Conservation (phyloP, 2,888 invertebrate species). For the Acronicta psi region DNA sequence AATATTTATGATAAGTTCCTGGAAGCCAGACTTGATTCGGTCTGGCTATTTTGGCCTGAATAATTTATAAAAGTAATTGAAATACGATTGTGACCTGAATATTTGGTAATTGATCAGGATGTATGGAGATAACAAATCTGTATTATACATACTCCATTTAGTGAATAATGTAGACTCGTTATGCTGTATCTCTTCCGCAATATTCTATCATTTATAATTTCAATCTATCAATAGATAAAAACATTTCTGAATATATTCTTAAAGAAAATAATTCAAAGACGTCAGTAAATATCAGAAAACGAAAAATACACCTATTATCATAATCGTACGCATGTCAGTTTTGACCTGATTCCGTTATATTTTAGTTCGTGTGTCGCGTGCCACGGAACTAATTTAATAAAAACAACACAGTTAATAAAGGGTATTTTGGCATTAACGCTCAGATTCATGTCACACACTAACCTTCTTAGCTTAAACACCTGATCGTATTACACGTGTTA, state of each 20-base stretch:
- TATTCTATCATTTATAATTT: too few relatives aligned
- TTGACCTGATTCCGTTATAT: constrained; percentile 76
- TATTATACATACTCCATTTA: background rate
- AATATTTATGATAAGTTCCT: constrained; percentile 14
- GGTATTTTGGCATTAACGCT: constrained; percentile 82
- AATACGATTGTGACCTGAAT: background rate
- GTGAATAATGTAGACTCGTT: background rate
- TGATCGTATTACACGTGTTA: constrained; percentile 67
- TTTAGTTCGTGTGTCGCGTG: constrained; percentile 83
- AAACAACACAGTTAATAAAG: constrained; percentile 84
- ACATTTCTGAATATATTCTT: too few relatives aligned
- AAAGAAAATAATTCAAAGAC: background rate
- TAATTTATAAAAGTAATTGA: background rate
- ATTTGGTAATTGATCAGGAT: background rate
- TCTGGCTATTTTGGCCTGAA: constrained; percentile 1
- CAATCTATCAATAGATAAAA: too few relatives aligned
- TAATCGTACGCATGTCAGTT: constrained; percentile 62
- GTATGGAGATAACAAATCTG: background rate
- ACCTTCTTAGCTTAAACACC: constrained; percentile 70
- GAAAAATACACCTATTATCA: constrained; percentile 28
- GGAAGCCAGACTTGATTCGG: background rate
- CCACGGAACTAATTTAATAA: constrained; percentile 84
- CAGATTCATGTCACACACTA: constrained; percentile 69
- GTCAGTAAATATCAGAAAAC: constrained; percentile 5
- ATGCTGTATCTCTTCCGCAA: background rate